Percentiles rank a stretch among this genome's conserved stretches.
phyloP scores from a whole-genome alignment of 2,888 invertebrate species.

The Brachypterus glaber region DNA sequence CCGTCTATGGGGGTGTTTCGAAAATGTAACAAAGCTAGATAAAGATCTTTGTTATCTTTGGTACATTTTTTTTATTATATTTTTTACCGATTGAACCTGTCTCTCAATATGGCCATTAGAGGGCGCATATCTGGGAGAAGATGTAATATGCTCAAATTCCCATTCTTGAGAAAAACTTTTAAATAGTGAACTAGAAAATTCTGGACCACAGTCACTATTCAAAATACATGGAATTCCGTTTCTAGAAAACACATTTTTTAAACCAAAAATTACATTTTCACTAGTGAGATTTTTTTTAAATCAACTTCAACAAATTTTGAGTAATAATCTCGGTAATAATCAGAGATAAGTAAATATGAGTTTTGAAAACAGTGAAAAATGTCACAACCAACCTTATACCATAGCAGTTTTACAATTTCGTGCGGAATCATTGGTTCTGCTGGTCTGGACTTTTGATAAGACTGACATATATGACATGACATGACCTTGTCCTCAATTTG shows the following conservation, averaged over 20 bases:
- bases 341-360: too few species aligned
- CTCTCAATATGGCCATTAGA: constrained; percentile 8
- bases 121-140: constrained; percentile 3
- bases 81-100: constrained; percentile 4
- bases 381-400: too few species aligned
- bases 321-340: too few species aligned
- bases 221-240: neutral
- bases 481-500: too few species aligned
- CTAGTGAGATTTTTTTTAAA: too few species aligned
- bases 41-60: constrained; percentile 3
- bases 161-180: neutral
- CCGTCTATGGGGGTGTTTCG: constrained; percentile 5
- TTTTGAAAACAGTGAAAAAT: too few species aligned
- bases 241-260: neutral
- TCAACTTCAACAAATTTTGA: too few species aligned
- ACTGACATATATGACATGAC: too few species aligned
- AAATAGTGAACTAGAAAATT: constrained; percentile 2
- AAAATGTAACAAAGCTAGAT: constrained; percentile 6
- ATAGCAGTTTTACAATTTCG: too few species aligned
- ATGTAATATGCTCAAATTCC: constrained; percentile 3
- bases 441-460: too few species aligned
- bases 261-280: too few species aligned
- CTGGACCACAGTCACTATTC: constrained; percentile 4
- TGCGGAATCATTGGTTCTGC: too few species aligned
- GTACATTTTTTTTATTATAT: constrained; percentile 4